Conservation (phyloP, 2,113 vertebrate species). For the Protobothrops flavoviridis region DNA sequence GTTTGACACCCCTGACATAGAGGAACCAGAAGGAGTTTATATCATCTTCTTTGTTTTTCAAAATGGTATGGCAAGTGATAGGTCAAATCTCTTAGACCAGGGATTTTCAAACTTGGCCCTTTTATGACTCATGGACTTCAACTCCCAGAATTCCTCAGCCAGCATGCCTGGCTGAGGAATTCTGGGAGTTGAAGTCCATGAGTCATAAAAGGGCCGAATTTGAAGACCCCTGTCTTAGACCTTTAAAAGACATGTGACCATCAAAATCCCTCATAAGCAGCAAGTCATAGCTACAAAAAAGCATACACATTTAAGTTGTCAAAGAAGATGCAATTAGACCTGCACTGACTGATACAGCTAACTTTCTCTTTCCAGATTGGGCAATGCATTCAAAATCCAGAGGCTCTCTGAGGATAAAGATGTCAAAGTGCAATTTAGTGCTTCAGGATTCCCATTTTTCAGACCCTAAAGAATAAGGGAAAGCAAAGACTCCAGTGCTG, state of each 20-base stretch:
- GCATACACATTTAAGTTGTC: background rate
- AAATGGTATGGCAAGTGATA: background rate
- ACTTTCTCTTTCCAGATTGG: background rate
- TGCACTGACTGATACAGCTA: background rate
- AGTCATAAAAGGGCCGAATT: no score
- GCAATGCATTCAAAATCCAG: background rate
- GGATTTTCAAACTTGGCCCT: no score
- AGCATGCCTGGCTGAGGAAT: no score
- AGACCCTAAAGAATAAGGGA: no score
- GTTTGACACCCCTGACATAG: background rate
- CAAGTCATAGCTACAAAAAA: background rate
- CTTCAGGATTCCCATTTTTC: background rate
- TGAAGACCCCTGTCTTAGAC: background rate
- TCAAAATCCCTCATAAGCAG: background rate
- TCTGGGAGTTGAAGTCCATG: no score
- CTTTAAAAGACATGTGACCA: background rate
- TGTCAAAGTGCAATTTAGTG: background rate
- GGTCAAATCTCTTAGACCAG: background rate
- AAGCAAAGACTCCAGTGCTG: background rate
- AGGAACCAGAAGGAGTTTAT: background rate
- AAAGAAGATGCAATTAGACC: background rate
- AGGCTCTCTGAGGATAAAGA: background rate
- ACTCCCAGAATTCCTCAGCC: no score
- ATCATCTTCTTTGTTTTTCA: background rate
- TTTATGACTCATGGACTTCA: no score